Conservation (phyloP, 2,113 vertebrate genomes). For the Erpornis zantholeuca region DNA sequence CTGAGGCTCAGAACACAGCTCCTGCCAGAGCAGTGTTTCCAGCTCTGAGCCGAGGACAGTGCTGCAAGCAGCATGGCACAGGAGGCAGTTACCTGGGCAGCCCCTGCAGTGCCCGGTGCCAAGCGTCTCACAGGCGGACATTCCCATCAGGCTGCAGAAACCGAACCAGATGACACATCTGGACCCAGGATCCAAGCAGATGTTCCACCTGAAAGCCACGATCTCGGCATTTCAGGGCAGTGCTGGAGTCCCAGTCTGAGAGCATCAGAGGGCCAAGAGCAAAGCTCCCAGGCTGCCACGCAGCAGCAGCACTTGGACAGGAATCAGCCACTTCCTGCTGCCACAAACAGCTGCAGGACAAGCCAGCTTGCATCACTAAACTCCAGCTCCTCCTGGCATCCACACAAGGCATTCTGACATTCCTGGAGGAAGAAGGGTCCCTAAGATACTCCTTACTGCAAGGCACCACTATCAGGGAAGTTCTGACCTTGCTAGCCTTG, state of each 20-base stretch:
- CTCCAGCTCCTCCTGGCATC: not conserved
- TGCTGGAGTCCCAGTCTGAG: not conserved
- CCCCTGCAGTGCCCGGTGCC: fast-evolving
- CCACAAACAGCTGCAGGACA: not conserved
- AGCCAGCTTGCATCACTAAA: not conserved
- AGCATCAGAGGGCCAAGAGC: not conserved
- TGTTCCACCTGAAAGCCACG: not conserved
- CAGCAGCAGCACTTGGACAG: fast-evolving
- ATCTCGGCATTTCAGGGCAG: not conserved
- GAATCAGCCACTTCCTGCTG: not conserved
- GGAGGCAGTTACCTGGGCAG: fast-evolving
- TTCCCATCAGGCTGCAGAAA: not conserved
- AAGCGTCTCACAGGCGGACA: fast-evolving
- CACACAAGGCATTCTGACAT: fast-evolving
- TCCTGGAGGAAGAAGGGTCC: fast-evolving
- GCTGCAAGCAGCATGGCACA: not conserved
- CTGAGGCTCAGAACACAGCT: too few relatives aligned
- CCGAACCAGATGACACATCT: not conserved
- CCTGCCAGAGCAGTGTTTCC: not conserved
- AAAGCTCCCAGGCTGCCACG: not conserved
- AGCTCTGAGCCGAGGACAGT: fast-evolving
- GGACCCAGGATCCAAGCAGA: not conserved
- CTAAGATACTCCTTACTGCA: not conserved
- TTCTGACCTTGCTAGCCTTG: not conserved
- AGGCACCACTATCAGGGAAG: not conserved